phyloP scores from a whole-genome alignment of 2,888 invertebrate species.

The Norana najaformis region DNA sequence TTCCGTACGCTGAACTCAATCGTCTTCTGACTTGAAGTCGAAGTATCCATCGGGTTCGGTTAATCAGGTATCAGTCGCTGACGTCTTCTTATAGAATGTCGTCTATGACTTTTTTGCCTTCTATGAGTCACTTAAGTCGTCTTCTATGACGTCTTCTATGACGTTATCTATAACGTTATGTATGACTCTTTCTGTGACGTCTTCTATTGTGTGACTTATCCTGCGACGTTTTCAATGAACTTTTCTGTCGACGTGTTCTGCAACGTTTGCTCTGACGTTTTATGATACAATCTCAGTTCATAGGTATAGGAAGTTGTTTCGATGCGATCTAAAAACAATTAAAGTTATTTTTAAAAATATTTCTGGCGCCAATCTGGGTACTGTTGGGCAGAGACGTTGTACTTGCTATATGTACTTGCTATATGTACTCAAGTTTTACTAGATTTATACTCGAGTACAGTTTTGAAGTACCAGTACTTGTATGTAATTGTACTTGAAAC shows the following conservation, averaged over 20 bases:
- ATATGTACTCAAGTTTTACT: too few species aligned
- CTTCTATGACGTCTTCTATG: neutral
- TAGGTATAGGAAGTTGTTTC: neutral
- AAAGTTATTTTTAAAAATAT: too few species aligned
- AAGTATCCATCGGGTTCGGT: neutral
- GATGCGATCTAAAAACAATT: neutral
- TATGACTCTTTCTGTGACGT: neutral
- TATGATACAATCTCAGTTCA: neutral
- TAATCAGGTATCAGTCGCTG: neutral
- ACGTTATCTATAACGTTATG: neutral
- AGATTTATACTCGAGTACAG: too few species aligned
- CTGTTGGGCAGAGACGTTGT: too few species aligned
- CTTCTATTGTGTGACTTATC: too few species aligned
- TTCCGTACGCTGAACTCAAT: neutral
- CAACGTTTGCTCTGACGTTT: neutral
- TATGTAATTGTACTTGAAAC: too few species aligned
- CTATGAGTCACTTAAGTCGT: neutral
- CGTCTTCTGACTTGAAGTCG: neutral
- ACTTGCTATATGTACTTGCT: too few species aligned
- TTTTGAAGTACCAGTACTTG: too few species aligned
- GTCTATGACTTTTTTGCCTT: neutral
- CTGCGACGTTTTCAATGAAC: neutral
- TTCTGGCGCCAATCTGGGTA: too few species aligned
- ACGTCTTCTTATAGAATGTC: neutral
- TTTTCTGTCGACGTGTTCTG: neutral